These are phyloP conservation scores for Celastrina argiolus DNA, from an alignment of 2,888 invertebrate species.

Conservation along the genomic window DNA sequence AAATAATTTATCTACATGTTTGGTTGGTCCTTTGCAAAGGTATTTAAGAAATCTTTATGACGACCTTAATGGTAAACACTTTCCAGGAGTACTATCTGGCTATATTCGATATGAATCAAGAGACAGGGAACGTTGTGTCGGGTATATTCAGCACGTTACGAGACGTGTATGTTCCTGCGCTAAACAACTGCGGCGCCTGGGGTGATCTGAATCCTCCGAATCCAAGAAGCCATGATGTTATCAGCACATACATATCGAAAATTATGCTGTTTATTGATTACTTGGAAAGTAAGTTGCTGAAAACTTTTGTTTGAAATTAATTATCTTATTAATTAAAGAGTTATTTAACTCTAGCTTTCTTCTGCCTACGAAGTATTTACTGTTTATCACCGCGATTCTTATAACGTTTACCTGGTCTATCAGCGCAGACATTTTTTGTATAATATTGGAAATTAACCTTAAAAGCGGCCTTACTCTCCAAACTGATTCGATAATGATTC, in stretches of 20 bases:
- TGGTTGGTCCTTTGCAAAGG: too few species aligned
- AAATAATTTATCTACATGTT: too few species aligned
- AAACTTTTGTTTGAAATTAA: neutral
- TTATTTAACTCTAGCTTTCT: too few species aligned
- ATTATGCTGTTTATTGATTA: slow-evolving; percentile 67
- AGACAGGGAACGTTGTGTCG: slow-evolving; percentile 65
- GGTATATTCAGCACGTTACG: slow-evolving; percentile 57
- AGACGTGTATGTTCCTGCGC: slow-evolving; percentile 54
- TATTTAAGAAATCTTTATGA: too few species aligned
- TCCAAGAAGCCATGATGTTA: slow-evolving; percentile 58
- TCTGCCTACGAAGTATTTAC: too few species aligned
- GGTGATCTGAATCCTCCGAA: slow-evolving; percentile 69
- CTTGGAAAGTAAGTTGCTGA: slow-evolving; percentile 51
- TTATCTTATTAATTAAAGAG: neutral
- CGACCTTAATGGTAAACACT: slow-evolving; percentile 27
- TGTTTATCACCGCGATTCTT: too few species aligned
- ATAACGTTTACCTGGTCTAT: too few species aligned
- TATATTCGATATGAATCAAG: slow-evolving; percentile 54
- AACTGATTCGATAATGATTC: too few species aligned
- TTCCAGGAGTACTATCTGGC: slow-evolving; percentile 61
- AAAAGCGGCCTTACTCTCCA: too few species aligned
- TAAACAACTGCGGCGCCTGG: slow-evolving; percentile 58
- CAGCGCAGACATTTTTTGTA: too few species aligned
- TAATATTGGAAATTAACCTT: too few species aligned
- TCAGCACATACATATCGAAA: slow-evolving; percentile 59